Evolutionary conservation across 2,113 vertebrate species (phyloP).

Genomic region (Myiozetetes cayanensis): DNA sequence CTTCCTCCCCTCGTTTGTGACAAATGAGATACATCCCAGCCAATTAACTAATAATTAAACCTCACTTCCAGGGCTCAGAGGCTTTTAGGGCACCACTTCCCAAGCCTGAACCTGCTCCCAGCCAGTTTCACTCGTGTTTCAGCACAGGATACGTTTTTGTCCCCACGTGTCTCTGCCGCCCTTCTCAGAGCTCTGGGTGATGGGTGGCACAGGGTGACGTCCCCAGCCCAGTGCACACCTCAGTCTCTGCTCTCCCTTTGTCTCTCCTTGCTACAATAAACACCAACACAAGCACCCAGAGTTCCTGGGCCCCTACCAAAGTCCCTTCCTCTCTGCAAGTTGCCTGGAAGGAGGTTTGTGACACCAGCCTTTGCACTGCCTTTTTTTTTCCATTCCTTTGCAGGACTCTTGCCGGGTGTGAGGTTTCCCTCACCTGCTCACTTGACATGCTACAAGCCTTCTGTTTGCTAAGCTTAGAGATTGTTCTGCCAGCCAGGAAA

Average conservation of each 20-base stretch:
- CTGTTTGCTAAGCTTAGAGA: neutral
- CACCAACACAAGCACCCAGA: neutral
- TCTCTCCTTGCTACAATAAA: neutral
- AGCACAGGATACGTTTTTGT: fast-evolving
- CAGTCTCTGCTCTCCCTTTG: neutral
- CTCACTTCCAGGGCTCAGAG: neutral
- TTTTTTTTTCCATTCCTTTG: neutral
- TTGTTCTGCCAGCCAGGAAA: constrained; percentile 31
- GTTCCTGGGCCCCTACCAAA: neutral
- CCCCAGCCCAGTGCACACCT: neutral
- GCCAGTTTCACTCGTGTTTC: fast-evolving
- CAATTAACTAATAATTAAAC: constrained; percentile 26
- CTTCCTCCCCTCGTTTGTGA: neutral
- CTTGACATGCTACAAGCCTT: neutral
- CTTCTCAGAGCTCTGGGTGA: fast-evolving
- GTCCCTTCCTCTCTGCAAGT: constrained; percentile 6
- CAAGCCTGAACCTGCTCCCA: neutral
- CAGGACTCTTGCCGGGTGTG: neutral
- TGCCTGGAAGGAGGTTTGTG: neutral
- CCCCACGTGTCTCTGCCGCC: fast-evolving
- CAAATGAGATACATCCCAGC: neutral
- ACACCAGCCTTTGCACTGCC: neutral
- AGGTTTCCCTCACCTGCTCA: neutral
- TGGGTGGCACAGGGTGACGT: fast-evolving
- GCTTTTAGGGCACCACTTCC: neutral